A percentile compares a stretch with the other conserved stretches of the same genome.
Conservation (phyloP, 2,113 vertebrate genomes). For the Tachysurus fulvidraco region DNA sequence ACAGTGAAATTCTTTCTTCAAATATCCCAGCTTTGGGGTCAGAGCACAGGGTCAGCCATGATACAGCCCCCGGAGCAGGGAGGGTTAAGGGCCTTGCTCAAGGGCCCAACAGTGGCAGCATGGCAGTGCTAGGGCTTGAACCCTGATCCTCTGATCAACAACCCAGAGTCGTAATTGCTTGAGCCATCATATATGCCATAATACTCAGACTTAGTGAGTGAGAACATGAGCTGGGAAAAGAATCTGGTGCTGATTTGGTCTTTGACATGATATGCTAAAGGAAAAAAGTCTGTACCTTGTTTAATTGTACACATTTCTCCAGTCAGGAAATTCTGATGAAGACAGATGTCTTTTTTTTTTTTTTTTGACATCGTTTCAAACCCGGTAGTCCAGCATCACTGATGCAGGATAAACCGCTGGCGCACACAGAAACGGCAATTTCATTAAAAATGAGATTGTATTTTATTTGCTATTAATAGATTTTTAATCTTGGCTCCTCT, state of each 20-base stretch:
- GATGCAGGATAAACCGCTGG: background rate
- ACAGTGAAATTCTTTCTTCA: no score
- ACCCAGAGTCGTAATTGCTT: no score
- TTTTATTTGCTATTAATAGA: constrained; percentile 6
- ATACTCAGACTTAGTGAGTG: no score
- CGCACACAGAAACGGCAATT: background rate
- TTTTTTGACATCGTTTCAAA: background rate
- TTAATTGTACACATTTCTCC: background rate
- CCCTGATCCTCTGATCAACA: no score
- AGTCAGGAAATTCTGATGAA: background rate
- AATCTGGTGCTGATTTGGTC: background rate
- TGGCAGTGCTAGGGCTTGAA: no score
- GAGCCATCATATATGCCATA: no score
- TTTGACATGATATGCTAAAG: background rate
- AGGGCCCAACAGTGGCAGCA: no score
- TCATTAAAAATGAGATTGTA: background rate
- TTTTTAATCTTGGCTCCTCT: background rate
- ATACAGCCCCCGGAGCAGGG: no score
- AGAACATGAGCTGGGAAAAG: background rate
- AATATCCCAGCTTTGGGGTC: no score
- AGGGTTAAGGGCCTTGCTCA: no score
- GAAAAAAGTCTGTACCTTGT: background rate
- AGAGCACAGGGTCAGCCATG: no score
- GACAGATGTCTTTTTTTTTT: background rate
- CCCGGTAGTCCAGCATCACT: background rate